phyloP scores from a whole-genome alignment of 2,113 vertebrate genomes.

The Archocentrus centrarchus region DNA sequence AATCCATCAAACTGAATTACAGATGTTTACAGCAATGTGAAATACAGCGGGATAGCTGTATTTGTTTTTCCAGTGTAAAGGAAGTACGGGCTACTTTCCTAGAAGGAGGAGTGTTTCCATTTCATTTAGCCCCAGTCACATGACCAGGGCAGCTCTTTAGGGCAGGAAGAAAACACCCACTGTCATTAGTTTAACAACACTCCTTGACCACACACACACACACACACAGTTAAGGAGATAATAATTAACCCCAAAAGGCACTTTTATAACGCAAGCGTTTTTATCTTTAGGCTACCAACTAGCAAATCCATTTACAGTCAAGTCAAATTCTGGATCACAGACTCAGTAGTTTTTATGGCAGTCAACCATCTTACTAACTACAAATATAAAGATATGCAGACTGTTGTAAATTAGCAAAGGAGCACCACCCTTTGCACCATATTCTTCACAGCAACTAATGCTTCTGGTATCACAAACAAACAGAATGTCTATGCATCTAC shows the following conservation, averaged over 20 bases:
- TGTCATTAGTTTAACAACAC: conserved; percentile 44
- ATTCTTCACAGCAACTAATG: background rate
- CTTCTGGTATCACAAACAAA: background rate
- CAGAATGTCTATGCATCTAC: background rate
- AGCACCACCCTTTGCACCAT: background rate
- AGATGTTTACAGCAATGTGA: background rate
- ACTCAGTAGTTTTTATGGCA: background rate
- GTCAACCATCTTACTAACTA: background rate
- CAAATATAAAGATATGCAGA: conserved; percentile 1
- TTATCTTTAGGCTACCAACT: conserved; percentile 42
- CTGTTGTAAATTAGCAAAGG: background rate
- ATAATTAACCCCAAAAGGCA: conserved; percentile 76
- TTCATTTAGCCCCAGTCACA: conserved; percentile 50
- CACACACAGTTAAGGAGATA: conserved; percentile 52
- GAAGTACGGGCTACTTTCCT: background rate
- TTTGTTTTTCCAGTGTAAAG: conserved; percentile 25
- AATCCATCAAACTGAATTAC: conserved; percentile 67
- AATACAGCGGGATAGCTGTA: background rate
- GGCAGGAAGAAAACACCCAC: conserved; percentile 53
- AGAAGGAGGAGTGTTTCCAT: conserved; percentile 12
- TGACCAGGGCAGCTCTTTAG: conserved; percentile 51
- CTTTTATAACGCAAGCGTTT: conserved; percentile 52
- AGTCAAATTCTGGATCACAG: background rate
- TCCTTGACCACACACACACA: conserved; percentile 35
- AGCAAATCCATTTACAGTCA: background rate